Percentiles rank a stretch among this genome's conserved stretches.
Conservation (phyloP, 2,113 vertebrate species). For the Lophochroa leadbeateri region DNA sequence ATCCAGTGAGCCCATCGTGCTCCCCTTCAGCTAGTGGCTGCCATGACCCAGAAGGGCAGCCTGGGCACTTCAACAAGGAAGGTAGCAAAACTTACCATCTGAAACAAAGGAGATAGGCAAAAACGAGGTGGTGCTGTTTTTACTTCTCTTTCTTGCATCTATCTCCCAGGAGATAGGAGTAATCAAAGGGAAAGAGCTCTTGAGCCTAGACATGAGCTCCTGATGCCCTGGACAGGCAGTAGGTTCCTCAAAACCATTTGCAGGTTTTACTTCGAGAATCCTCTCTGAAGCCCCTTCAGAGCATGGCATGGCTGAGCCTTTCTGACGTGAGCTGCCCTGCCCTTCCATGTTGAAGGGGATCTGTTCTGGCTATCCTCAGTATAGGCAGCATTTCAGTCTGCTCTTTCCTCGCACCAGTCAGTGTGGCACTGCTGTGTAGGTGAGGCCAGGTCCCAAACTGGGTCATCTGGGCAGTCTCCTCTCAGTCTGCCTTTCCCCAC, state of each 20-base stretch:
- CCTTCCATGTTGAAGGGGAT: neutral
- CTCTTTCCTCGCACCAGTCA: neutral
- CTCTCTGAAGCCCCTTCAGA: neutral
- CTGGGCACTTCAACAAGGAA: neutral
- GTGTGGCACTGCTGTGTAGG: rapidly evolving
- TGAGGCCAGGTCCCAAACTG: neutral
- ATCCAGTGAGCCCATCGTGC: neutral
- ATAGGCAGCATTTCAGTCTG: rapidly evolving
- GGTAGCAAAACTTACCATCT: neutral
- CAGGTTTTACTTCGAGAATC: neutral
- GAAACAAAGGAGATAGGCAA: neutral
- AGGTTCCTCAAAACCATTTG: neutral
- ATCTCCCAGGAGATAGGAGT: neutral
- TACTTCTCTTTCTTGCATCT: neutral
- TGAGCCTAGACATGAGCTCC: rapidly evolving
- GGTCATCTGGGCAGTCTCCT: neutral
- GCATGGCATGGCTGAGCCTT: neutral
- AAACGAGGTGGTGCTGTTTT: neutral
- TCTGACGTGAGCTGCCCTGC: neutral
- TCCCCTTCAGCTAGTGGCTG: neutral
- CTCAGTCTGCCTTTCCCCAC: rapidly evolving
- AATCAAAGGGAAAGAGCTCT: neutral
- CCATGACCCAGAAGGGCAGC: neutral
- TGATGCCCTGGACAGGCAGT: neutral
- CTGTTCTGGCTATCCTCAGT: neutral